Evolutionary conservation across 1,140 invertebrate genomes (phyloP), one percentile per base, ranked within the genome.

Genomic region (Oedothorax gibbosus): DNA sequence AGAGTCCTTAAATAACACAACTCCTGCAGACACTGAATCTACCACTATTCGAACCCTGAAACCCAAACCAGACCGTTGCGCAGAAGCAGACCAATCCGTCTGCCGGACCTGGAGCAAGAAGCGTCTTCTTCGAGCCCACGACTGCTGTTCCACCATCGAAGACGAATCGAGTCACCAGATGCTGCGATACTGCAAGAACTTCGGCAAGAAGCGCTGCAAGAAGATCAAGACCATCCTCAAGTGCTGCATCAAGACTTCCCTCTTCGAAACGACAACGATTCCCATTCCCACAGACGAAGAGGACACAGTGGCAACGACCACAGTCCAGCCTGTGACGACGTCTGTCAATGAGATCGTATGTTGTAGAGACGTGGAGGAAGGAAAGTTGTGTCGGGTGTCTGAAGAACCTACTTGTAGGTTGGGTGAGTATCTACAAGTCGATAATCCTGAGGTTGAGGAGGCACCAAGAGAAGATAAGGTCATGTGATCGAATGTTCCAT

Each of bases 211-310:
- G 65, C 87, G 85, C 57, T 73, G 83, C 78, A 81, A 80, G 77
- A 85, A 75, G 66, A 68, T 87, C 68, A 72, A 18, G 86, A 66
- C 72, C 49, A 60, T 82, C 35, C 18, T 86, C 18, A 69, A 83
- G 88, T 89, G 87, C 86, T 89, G 83, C 66, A 65, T 84, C 51
- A 84, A 84, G 12, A 84, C 81, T 7, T 11, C 60, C 0, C 21
- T 66, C 15, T 49, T 51, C 0, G 60, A 75, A 9, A 51, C 20
- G 7, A 64, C 56, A 7, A 7, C 72, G n/a, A 53, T 60, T 49
- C 7, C 53, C 0, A 53, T 60, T 49, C 7, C 53, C 0, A 0
- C 65, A 35, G 65, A 12, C 4, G 49, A 75, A 15, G 72, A 64
- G 5, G 77, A 20, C 9, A 18, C 4, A 15, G 35, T 62, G 15